phyloP scores from a whole-genome alignment of 1,140 invertebrate genomes.

The Amphibalanus amphitrite region DNA sequence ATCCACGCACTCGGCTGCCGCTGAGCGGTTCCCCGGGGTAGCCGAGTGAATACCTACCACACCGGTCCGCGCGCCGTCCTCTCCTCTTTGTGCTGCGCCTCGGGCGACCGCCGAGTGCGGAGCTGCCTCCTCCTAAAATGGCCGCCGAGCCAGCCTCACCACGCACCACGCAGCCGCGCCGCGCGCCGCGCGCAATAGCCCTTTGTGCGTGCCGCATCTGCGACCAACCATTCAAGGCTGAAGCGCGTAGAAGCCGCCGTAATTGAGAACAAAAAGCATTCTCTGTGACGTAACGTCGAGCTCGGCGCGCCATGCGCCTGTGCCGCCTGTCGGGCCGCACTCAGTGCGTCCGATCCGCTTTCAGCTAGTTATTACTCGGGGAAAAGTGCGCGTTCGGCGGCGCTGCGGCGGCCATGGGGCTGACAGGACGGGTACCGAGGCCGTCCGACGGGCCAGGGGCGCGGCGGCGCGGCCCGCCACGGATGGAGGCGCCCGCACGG shows the following conservation, averaged over 20 bases:
- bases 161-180: slow-evolving; percentile 1
- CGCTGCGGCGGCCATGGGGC: no score
- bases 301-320: background rate
- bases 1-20: slow-evolving; percentile 1
- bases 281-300: background rate
- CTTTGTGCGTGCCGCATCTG: background rate
- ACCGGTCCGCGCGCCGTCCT: no score
- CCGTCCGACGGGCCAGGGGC: no score
- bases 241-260: background rate
- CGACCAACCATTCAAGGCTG: background rate
- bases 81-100: background rate
- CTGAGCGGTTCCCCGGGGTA: no score
- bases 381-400: background rate
- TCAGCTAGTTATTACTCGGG: background rate
- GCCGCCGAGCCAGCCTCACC: no score
- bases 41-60: no score
- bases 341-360: background rate
- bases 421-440: no score
- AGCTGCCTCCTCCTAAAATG: background rate
- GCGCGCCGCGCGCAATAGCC: background rate
- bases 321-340: background rate
- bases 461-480: no score
- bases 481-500: no score
- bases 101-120: background rate
- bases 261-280: background rate